Evolutionary conservation across 1,140 invertebrate genomes (phyloP).

Genomic region (Musca domestica): DNA sequence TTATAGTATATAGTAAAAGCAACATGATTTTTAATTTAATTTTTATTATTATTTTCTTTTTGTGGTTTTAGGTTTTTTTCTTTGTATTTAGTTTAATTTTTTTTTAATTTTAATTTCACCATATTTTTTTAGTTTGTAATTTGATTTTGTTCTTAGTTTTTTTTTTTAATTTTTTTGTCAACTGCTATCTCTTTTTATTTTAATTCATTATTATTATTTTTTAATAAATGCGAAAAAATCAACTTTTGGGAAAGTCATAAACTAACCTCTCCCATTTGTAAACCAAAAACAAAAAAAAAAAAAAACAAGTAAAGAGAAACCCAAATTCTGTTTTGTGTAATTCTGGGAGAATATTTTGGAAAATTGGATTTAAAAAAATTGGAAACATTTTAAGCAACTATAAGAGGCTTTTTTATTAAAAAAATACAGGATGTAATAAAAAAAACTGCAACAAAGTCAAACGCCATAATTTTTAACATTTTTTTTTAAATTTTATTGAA

Average conservation of each 20-base stretch:
- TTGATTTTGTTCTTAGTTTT: conserved; percentile 7
- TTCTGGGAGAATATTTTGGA: too few relatives aligned
- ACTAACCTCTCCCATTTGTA: background rate
- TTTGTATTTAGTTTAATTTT: conserved; percentile 17
- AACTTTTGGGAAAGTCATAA: background rate
- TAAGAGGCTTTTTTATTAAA: too few relatives aligned
- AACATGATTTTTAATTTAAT: conserved; percentile 4
- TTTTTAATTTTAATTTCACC: background rate
- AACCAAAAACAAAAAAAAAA: too few relatives aligned
- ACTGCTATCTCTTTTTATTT: background rate
- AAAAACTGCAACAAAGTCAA: too few relatives aligned
- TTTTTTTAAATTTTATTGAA: too few relatives aligned
- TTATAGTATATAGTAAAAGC: too few relatives aligned
- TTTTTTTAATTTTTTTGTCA: conserved; percentile 5
- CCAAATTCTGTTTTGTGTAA: background rate
- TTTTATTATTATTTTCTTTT: background rate
- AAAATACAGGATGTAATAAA: too few relatives aligned
- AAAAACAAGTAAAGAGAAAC: background rate
- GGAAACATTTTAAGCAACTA: too few relatives aligned
- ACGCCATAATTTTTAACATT: too few relatives aligned
- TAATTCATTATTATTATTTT: conserved; percentile 9
- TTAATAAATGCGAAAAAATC: background rate
- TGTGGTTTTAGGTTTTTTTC: conserved; percentile 15
- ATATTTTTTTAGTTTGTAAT: conserved; percentile 20
- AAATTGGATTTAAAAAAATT: too few relatives aligned